Conservation (phyloP, 2,888 invertebrate species). For the Atethmia centrago region DNA sequence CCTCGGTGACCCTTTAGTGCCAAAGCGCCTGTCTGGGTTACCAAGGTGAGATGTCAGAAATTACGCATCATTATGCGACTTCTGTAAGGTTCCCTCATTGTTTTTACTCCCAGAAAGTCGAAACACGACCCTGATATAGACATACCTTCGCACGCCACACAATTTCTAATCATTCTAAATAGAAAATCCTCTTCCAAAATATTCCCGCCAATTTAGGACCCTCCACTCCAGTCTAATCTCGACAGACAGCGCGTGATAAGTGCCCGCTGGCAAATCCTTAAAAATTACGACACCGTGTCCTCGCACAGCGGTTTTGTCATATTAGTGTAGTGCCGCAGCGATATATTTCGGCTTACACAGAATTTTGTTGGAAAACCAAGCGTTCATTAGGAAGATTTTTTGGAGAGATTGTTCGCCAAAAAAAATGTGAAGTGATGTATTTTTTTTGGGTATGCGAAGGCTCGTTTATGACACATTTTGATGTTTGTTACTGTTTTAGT, state of each 20-base stretch:
- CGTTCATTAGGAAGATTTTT: constrained; percentile 62
- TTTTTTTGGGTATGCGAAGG: constrained; percentile 36
- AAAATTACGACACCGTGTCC: constrained; percentile 80
- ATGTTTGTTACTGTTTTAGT: constrained; percentile 38
- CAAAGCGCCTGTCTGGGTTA: too few relatives aligned
- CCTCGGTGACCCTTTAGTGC: too few relatives aligned
- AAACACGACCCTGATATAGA: neutral
- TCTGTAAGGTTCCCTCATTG: too few relatives aligned
- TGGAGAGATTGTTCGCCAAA: constrained; percentile 47
- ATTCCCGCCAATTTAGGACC: constrained; percentile 60
- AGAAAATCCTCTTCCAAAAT: constrained; percentile 23
- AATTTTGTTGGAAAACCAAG: constrained; percentile 59
- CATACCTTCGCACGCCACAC: neutral
- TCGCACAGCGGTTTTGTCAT: constrained; percentile 75
- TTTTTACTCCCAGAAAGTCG: neutral
- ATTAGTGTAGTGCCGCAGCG: constrained; percentile 65
- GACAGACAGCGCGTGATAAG: constrained; percentile 75
- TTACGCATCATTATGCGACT: too few relatives aligned
- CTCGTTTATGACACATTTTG: constrained; percentile 29
- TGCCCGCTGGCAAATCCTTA: constrained; percentile 80
- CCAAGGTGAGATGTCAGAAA: too few relatives aligned
- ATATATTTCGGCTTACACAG: constrained; percentile 63
- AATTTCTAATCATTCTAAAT: constrained; percentile 39
- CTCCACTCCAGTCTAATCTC: constrained; percentile 61
- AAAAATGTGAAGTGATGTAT: constrained; percentile 42